Conservation (phyloP, 2,113 vertebrate species). For the Tauraco erythrolophus region DNA sequence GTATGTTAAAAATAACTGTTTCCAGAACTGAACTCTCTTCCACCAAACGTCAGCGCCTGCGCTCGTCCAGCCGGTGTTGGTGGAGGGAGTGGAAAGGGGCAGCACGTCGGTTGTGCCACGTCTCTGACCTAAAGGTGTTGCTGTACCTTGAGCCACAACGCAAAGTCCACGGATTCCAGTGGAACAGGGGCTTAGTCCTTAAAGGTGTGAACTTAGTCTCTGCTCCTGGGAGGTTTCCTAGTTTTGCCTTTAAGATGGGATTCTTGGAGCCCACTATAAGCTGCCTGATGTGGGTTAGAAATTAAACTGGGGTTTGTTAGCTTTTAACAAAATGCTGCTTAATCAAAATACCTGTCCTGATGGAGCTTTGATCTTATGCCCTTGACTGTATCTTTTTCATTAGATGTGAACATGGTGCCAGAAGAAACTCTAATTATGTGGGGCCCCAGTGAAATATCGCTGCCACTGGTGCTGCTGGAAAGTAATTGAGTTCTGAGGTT, state of each 20-base stretch:
- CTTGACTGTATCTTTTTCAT: neutral
- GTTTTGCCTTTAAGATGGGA: neutral
- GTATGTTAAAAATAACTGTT: neutral
- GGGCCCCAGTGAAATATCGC: neutral
- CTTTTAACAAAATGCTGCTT: neutral
- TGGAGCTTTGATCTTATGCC: neutral
- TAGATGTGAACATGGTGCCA: neutral
- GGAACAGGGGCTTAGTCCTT: neutral
- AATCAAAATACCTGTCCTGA: neutral
- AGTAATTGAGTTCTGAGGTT: neutral
- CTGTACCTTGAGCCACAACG: accelerated
- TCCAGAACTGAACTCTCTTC: neutral
- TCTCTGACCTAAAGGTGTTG: too few species aligned
- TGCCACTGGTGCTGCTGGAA: neutral
- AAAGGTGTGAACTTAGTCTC: neutral
- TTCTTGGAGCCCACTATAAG: neutral
- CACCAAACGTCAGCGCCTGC: accelerated
- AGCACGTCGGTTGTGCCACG: accelerated
- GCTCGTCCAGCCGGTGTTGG: accelerated
- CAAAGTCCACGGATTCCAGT: accelerated
- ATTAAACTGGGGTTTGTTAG: neutral
- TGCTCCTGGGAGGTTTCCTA: neutral
- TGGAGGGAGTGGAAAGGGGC: neutral
- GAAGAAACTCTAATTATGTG: neutral
- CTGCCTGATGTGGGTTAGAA: neutral